Percentiles rank a stretch among this genome's conserved stretches.
Evolutionary conservation across 2,113 vertebrate species (phyloP).

Genomic region (Empidonax alnorum): DNA sequence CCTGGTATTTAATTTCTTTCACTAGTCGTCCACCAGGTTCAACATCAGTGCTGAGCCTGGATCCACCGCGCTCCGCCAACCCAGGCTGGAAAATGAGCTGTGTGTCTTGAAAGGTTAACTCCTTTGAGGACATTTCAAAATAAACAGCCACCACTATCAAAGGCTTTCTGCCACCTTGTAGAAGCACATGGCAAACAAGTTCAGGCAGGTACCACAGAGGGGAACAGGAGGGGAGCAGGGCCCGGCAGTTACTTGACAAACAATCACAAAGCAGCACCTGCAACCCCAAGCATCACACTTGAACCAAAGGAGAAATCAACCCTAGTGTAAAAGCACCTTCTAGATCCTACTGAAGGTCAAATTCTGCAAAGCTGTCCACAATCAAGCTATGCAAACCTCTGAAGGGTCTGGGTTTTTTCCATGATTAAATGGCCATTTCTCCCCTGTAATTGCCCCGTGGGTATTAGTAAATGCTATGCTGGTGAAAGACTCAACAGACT

Average conservation of each 20-base stretch:
- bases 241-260: background rate
- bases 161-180: background rate
- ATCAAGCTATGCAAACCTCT: background rate
- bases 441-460: background rate
- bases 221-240: background rate
- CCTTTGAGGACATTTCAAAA: background rate
- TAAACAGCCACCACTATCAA: background rate
- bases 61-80: background rate
- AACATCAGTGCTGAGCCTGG: accelerated
- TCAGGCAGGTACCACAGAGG: background rate
- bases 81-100: background rate
- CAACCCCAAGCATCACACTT: background rate
- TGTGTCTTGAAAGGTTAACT: background rate
- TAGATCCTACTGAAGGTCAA: background rate
- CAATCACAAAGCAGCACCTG: accelerated
- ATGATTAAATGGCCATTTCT: background rate
- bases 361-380: background rate
- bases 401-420: background rate
- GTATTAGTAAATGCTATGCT: background rate
- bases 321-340: background rate
- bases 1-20: background rate
- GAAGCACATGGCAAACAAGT: background rate
- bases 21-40: background rate
- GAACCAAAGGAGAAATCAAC: background rate
- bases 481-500: background rate